Evolutionary conservation across 1,140 invertebrate genomes (phyloP), one percentile per base, ranked within the genome.

Genomic region (Muscidifurax raptorellus): DNA sequence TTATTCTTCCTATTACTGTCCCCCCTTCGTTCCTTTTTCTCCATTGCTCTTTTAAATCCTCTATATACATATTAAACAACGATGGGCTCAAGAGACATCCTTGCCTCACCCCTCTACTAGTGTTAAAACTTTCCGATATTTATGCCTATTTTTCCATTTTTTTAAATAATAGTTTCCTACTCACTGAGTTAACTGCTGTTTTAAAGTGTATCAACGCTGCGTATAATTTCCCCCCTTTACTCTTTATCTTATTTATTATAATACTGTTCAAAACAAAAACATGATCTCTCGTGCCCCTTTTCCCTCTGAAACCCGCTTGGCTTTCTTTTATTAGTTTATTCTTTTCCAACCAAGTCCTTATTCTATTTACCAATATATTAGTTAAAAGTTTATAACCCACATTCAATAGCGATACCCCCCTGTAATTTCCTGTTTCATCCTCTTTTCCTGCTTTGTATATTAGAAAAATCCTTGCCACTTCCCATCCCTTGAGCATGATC

Each of bases 1-100:
- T 79, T 59, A n/a, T 87, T 82, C 75, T 87, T 80, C 25, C 80
- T 80, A 85, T 81, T 59, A 86, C 71, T 76, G 47, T 86, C 18
- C 86, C 86, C 22, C 82, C 82, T 72, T 82, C 52, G 59, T 80
- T 82, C 72, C 80, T 84, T 32, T 64, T 81, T 71, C 2, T 32
- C 52, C 40, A 83, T 30, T 22, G 27, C 18, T 83, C 71, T 12
- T 83, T 44, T 13, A 83, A n/a, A n/a, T n/a, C n/a, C n/a, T n/a
- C n/a, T n/a, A n/a, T n/a, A n/a, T n/a, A n/a, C n/a, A n/a, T n/a
- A 71, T 83, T 71, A 25, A 86, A 86, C 52, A 83, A 47, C 12
- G 69, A 72, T 18, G 76, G 76, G 59, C 64, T 79, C 18, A 86
- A 69, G 18, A 69, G 77, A 44, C 85, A 83, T 28, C 77, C 85